Evolutionary conservation across 2,888 invertebrate genomes (phyloP), one percentile per base, ranked within the genome.

Genomic region (Oligia latruncula): DNA sequence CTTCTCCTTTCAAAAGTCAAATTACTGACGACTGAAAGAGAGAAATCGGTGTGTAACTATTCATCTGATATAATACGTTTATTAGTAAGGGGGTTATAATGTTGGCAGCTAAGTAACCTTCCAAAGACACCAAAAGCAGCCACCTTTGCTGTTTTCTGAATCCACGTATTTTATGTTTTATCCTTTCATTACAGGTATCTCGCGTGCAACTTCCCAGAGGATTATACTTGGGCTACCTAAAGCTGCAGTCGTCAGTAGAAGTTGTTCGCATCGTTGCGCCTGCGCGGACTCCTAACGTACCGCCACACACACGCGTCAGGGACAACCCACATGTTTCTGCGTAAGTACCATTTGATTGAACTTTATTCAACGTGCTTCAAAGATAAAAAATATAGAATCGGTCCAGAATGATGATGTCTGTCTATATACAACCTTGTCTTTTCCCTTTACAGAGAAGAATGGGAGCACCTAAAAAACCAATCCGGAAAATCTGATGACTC

Each of bases 251-350:
- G 88, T 99, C 99, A 2, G 99, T 99, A 78, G 99, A 99, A 94
- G 98, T 99, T 82, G 98, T 99, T 70, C 98, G 99, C 91, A 98
- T 99, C 17, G 98, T 99, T 70, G 99, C 99, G 46, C 99, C 99
- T 0, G 98, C 98, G 76, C 98, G 98, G 91, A 98, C 98, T 2
- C 99, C 99, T 8, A 99, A 99, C 94, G 98, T 99, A 88, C 97
- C 99, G 87, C 99, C 99, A 0, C 99, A 99, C 93, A 98, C 98
- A 85, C 98, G 99, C 94, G 98, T 99, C 62, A 97, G 99, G 82
- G 99, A 99, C 89, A 99, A 99, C 96, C 98, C 99, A 1, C 99
- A 99, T 93, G 99, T 99, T 0, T 99, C 99, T 23, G 98, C 98
- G 99, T 99, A 95, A 97, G 98, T 97, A 9, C 15, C n/a, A 11